Conservation (phyloP, 2,113 vertebrate genomes). For the Taurulus bubalis region DNA sequence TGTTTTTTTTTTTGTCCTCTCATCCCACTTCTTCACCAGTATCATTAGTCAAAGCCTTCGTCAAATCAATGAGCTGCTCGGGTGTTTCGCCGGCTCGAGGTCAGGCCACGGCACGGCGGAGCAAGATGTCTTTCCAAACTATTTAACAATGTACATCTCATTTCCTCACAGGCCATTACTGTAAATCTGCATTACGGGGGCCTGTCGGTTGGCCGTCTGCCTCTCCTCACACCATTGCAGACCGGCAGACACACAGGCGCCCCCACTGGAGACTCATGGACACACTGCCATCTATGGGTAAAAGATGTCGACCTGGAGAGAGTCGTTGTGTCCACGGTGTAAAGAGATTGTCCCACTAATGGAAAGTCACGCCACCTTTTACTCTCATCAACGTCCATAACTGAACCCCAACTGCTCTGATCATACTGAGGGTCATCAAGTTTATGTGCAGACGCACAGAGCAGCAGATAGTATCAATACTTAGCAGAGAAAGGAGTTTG, state of each 20-base stretch:
- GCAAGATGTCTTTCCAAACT: slow-evolving; percentile 76
- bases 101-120: slow-evolving; percentile 54
- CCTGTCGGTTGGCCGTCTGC: slow-evolving; percentile 63
- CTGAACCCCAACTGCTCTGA: not conserved
- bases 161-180: slow-evolving; percentile 73
- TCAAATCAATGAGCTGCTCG: slow-evolving; percentile 53
- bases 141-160: slow-evolving; percentile 78
- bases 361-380: not conserved
- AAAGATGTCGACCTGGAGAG: slow-evolving; percentile 14
- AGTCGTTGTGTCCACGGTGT: not conserved
- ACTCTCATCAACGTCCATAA: not conserved
- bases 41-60: slow-evolving; percentile 60
- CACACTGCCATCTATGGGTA: slow-evolving; percentile 75
- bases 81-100: slow-evolving; percentile 50
- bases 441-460: not conserved
- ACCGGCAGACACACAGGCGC: slow-evolving; percentile 31
- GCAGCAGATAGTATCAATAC: not conserved
- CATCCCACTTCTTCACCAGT: slow-evolving; percentile 19
- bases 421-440: not conserved
- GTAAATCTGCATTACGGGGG: slow-evolving; percentile 74
- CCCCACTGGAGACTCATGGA: slow-evolving; percentile 29
- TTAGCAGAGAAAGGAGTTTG: not conserved
- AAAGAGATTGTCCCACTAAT: not conserved
- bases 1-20: not conserved
- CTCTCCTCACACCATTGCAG: slow-evolving; percentile 44